phyloP scores from a whole-genome alignment of 2,888 invertebrate species.

The Punctoribates punctum region DNA sequence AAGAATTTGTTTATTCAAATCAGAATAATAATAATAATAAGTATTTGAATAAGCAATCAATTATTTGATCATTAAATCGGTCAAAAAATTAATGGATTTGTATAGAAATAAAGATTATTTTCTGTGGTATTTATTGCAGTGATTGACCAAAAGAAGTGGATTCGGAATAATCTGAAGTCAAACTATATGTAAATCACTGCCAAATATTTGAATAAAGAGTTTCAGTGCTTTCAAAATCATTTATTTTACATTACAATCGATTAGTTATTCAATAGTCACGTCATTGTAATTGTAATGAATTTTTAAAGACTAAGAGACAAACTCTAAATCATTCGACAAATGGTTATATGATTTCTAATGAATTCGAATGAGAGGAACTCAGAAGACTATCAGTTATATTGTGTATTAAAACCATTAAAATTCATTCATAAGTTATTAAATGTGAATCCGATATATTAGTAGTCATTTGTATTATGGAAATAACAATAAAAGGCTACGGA shows the following conservation, averaged over 20 bases:
- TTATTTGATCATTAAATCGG: slow-evolving; percentile 14
- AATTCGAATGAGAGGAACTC: neutral
- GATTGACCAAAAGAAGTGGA: too few relatives aligned
- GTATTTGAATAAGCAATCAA: neutral
- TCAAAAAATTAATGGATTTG: neutral
- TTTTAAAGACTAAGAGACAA: neutral
- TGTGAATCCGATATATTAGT: neutral
- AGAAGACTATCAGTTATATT: neutral
- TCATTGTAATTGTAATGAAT: slow-evolving; percentile 18
- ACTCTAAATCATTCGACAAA: neutral
- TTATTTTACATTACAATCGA: slow-evolving; percentile 14
- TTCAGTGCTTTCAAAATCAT: neutral
- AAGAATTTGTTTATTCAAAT: too few relatives aligned
- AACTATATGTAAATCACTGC: neutral
- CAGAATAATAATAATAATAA: too few relatives aligned
- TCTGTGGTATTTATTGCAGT: neutral
- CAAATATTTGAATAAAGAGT: neutral
- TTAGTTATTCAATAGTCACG: slow-evolving; percentile 11
- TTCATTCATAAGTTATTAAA: neutral
- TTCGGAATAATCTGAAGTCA: neutral
- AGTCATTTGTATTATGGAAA: too few relatives aligned
- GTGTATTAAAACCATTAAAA: neutral
- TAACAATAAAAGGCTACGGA: too few relatives aligned
- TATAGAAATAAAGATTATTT: too few relatives aligned
- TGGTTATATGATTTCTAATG: neutral